Base-by-base conservation (phyloP, 2,113 vertebrate species). In the Tautogolabrus adspersus region DNA sequence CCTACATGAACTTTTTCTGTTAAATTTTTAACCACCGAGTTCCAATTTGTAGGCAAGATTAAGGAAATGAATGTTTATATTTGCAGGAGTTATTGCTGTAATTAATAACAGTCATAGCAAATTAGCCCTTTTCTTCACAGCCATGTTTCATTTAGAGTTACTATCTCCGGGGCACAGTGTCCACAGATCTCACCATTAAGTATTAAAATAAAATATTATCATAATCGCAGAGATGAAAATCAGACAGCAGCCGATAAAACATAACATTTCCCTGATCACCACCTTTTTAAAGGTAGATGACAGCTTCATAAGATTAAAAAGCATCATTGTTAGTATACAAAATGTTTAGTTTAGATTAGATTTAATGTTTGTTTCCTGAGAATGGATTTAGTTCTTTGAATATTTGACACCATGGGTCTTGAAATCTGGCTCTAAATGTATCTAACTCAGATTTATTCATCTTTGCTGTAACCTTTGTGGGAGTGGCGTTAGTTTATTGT, bases 401-500 rank as follows among this genome's bases (percentile, higher is more conserved):
- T 26, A 10, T 13, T 13, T 21, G 18, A 44, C 23, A 49, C 18
- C 47, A 19, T 18, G 6, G 15, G 47, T 15, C 18, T 22, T 23
- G 0, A 16, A 16, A 10, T 47, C 12, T 60, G 21, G 18, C 16
- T 44, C 21, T 56, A 13, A 54, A 47, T 60, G 15, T 16, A 56
- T 47, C 16, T 38, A 22, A 23, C 59, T 22, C 10, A 64, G 55
- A 56, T 75, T 21, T 37, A 47, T 67, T 75, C 15, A 51, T 72
- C 15, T 5, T 10, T 61, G 6, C 15, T 63, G n/a, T 69, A 68
- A 55, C 22, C 13, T 13, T 16, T 1, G 13, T n/a, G 34, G 66
- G 37, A 52, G 34, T 13, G 5, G 13, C 22, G 18, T 16, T 54
- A 30, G n/a, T 69, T 67, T 83, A 81, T 86, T 68, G 69, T 83